Evolutionary conservation across 1,140 invertebrate species (phyloP), one percentile per base, ranked within the genome.

Genomic region (Ceratina japonica): DNA sequence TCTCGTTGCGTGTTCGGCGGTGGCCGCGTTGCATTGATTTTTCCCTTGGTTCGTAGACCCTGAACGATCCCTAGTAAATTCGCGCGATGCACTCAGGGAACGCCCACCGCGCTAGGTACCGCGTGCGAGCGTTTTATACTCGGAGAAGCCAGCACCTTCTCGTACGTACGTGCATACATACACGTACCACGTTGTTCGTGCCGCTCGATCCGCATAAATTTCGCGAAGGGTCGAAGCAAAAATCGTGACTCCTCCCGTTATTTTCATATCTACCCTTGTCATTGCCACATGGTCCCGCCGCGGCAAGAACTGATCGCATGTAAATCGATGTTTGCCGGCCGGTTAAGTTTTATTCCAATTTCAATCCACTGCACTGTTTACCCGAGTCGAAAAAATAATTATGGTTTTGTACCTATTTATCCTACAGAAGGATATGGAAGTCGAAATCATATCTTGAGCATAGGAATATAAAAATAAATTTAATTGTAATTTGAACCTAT

Each of bases 161-260:
- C 24, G 22, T n/a, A 44, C 71, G 68, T 76, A 65, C 44, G 54
- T 44, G 10, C 37, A 10, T 44, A 44, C 37, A 31, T 31, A 54
- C 52, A 15, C 66, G 24, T 13, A 65, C n/a, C n/a, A n/a, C 64
- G 10, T 73, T 75, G 74, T 75, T 51, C 59, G 65, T n/a, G 31
- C 16, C 61, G n/a, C 61, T 82, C 63, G 69, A 74, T 78, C 79
- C 65, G 64, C 75, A 82, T 84, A 82, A 84, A 84, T 84, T 84
- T 79, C 12, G 31, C 20, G 20, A 20, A 18, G 15, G 1, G 2
- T 22, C 8, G n/a, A 3, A 24, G 16, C 71, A 52, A 63, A 63
- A 52, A 52, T 63, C 62, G 61, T 44, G 7, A 15, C 37, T 12
- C 16, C 56, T 13, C 15, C 20, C 56, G 31, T 44, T 64, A 8